Base-by-base conservation (phyloP, 2,888 invertebrate genomes). In the Brenthis hecate region DNA sequence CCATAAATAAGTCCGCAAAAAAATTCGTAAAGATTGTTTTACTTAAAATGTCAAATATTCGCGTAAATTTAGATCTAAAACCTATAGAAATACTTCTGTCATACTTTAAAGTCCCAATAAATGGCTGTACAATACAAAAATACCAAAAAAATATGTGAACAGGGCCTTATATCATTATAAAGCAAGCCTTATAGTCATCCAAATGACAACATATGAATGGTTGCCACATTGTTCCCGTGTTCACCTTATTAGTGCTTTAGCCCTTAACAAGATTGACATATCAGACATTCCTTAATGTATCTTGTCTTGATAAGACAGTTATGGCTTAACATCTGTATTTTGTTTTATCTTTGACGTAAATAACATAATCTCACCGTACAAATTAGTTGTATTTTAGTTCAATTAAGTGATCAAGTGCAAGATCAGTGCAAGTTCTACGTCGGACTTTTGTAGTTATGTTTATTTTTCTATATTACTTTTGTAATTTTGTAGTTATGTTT, bases 221-320 rank as follows among this genome's bases (percentile, higher is more conserved):
- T 56, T 50, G 57, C 62, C 23, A 63, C 67, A 73, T 72, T 73
- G 71, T 68, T 71, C 72, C 69, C 61, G 64, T 67, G 68, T 67
- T 47, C 54, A 64, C 72, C 76, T 65, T 75, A 74, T 71, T 72
- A 60, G 75, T 66, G 56, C 58, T 72, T 71, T 68, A 73, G 74
- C 76, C 76, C 76, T 75, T 73, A 66, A 70, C 60, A 56, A 73
- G 73, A 73, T 66, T 70, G 68, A 72, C 66, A 61, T 56, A 58
- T 65, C 61, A 56, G 66, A 56, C 56, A 36, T 57, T 47, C 47
- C 19, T 32, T 28, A 36, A 19, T 8, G 65, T 36, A 23, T 62
- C 53, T 53, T 62, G 36, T 53, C 36, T 36, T 32, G 14, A 62
- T 36, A 50, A 60, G 60, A 62, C 62, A 62, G 14, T 54, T 62